phyloP scores from a whole-genome alignment of 2,797 vertebrate species.

The Tangara arthus region DNA sequence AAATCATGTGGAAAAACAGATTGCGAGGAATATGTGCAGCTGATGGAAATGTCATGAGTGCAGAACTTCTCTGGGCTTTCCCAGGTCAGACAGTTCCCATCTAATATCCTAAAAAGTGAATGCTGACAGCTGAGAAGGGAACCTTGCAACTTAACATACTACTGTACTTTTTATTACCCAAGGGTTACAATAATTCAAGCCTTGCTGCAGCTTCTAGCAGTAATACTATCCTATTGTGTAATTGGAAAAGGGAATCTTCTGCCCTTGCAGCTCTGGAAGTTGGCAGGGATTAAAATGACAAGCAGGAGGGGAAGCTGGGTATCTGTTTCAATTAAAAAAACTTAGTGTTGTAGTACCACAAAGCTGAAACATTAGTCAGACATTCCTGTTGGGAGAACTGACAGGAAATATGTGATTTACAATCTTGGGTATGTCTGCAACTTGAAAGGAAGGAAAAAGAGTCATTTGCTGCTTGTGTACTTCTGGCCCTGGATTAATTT shows the following conservation, averaged over 20 bases:
- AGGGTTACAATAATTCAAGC: background rate
- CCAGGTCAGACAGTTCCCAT: background rate
- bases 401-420: constrained; percentile 22
- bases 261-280: background rate
- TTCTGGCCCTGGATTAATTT: background rate
- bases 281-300: background rate
- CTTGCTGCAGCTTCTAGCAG: background rate
- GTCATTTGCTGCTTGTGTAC: background rate
- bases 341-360: background rate
- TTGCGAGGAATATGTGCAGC: background rate
- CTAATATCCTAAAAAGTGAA: background rate
- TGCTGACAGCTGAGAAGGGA: background rate
- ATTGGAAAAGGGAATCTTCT: constrained; percentile 2
- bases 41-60: background rate
- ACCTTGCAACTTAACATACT: background rate
- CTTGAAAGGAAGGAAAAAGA: background rate
- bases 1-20: background rate
- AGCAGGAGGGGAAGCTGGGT: background rate
- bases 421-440: background rate
- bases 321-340: constrained; percentile 16
- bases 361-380: constrained; percentile 19
- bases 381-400: background rate
- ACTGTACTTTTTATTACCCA: background rate
- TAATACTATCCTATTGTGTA: background rate
- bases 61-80: background rate